phyloP scores from a whole-genome alignment of 2,888 invertebrate genomes.

The Cordilura impudica region DNA sequence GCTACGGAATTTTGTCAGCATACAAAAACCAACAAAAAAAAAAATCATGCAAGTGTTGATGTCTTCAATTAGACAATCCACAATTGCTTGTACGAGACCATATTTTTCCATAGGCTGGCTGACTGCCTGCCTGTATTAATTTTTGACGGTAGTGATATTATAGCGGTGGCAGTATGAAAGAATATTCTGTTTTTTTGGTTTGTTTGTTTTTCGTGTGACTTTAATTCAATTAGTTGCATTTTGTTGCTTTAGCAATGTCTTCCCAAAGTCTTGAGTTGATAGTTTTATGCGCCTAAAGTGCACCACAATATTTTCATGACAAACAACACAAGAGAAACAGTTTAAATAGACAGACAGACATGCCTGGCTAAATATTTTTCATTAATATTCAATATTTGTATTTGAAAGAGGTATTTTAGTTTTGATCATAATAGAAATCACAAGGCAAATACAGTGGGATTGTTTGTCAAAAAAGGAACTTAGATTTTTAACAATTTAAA shows the following conservation, averaged over 20 bases:
- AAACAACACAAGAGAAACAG: slow-evolving; percentile 48
- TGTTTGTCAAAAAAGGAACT: not conserved
- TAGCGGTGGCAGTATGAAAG: not conserved
- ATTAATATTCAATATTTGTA: slow-evolving; percentile 58
- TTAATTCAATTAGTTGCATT: slow-evolving; percentile 61
- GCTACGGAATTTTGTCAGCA: slow-evolving; percentile 54
- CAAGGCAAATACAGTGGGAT: slow-evolving; percentile 37
- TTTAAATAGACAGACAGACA: slow-evolving; percentile 22
- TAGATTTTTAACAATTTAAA: not conserved
- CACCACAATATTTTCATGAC: slow-evolving; percentile 60
- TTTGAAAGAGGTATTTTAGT: slow-evolving; percentile 48
- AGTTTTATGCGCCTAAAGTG: slow-evolving; percentile 62
- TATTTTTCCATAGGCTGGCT: slow-evolving; percentile 6
- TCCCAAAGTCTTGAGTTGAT: slow-evolving; percentile 52
- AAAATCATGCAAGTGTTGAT: slow-evolving; percentile 70
- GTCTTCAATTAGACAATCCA: slow-evolving; percentile 74
- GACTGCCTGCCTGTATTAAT: not conserved
- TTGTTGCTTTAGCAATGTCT: slow-evolving; percentile 49
- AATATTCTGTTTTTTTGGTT: slow-evolving; percentile 21
- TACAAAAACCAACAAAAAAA: slow-evolving; percentile 29
- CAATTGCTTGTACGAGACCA: slow-evolving; percentile 20
- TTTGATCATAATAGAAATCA: slow-evolving; percentile 43
- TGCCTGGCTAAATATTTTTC: slow-evolving; percentile 29
- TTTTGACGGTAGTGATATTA: slow-evolving; percentile 3
- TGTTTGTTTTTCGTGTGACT: slow-evolving; percentile 35